phyloP scores from a whole-genome alignment of 92 coral and sea anemone species.

The Montipora capitata region DNA sequence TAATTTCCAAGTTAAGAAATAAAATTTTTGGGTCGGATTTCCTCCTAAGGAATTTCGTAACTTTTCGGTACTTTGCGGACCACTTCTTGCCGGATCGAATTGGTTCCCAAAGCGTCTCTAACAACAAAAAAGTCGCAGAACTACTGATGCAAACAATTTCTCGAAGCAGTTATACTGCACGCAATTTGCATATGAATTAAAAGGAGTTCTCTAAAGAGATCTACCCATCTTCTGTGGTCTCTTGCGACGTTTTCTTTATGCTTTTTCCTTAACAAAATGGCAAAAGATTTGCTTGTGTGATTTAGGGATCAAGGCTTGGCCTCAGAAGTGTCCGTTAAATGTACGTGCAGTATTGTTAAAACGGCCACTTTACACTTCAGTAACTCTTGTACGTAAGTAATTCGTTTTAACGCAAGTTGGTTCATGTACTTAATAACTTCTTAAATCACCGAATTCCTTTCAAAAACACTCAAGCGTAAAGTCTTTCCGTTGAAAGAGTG shows the following conservation, averaged over 20 bases:
- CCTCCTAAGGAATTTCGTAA: background rate
- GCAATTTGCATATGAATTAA: constrained; percentile 54
- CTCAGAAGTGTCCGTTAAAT: background rate
- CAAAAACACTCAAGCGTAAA: background rate
- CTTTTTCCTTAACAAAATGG: background rate
- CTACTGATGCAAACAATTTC: constrained; percentile 66
- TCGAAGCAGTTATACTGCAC: constrained; percentile 38
- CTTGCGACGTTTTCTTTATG: background rate
- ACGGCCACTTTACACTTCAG: background rate
- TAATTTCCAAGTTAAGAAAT: background rate
- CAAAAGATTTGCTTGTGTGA: background rate
- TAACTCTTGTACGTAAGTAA: background rate
- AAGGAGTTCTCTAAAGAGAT: background rate
- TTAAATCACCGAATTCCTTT: constrained; percentile 38
- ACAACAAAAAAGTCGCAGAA: constrained; percentile 45
- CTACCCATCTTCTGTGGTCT: background rate
- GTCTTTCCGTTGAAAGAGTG: background rate
- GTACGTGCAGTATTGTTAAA: background rate
- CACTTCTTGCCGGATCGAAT: background rate
- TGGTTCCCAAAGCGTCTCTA: constrained; percentile 10
- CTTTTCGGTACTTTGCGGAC: too few relatives aligned
- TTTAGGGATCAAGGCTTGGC: background rate
- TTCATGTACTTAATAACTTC: constrained; percentile 21
- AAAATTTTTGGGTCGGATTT: background rate
- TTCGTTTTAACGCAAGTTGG: background rate